Evolutionary conservation across 1,140 invertebrate genomes (phyloP).

Genomic region (Antheraea pernyi): DNA sequence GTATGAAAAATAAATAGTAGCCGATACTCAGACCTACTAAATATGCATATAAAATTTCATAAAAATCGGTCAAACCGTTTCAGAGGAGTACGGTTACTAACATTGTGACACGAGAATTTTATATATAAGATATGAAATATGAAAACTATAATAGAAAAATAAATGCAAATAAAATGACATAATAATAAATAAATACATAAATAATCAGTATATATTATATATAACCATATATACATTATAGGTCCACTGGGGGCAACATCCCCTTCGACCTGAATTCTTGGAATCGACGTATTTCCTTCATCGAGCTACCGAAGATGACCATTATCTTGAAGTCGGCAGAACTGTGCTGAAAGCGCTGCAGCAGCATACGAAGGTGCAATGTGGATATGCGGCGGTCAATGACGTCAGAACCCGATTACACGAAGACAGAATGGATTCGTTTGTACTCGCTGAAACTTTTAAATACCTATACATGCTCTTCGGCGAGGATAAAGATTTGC

Average conservation of each 20-base stretch:
- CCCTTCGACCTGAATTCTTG: conserved; percentile 97
- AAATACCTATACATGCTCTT: conserved; percentile 98
- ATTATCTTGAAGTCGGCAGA: conserved; percentile 96
- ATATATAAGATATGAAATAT: too few species aligned
- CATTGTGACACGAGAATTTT: too few species aligned
- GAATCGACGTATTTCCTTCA: conserved; percentile 99
- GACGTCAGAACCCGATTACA: conserved; percentile 95
- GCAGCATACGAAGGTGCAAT: conserved; percentile 94
- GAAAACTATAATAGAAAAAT: too few species aligned
- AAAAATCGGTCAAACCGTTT: too few species aligned
- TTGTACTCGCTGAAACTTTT: conserved; percentile 98
- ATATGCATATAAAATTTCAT: too few species aligned
- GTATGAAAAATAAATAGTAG: too few species aligned
- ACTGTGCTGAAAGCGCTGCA: conserved; percentile 95
- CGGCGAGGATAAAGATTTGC: conserved; percentile 91
- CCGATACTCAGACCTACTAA: too few species aligned
- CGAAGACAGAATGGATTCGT: conserved; percentile 98
- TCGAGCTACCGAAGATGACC: conserved; percentile 95
- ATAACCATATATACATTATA: conserved; percentile 44
- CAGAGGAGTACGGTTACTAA: too few species aligned
- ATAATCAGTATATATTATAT: background rate
- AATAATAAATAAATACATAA: too few species aligned
- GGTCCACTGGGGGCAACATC: conserved; percentile 99
- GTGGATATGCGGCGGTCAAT: conserved; percentile 97
- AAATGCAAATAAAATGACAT: too few species aligned